Evolutionary conservation across 2,797 vertebrate genomes (phyloP).

Genomic region (Catostomus latipinnis): DNA sequence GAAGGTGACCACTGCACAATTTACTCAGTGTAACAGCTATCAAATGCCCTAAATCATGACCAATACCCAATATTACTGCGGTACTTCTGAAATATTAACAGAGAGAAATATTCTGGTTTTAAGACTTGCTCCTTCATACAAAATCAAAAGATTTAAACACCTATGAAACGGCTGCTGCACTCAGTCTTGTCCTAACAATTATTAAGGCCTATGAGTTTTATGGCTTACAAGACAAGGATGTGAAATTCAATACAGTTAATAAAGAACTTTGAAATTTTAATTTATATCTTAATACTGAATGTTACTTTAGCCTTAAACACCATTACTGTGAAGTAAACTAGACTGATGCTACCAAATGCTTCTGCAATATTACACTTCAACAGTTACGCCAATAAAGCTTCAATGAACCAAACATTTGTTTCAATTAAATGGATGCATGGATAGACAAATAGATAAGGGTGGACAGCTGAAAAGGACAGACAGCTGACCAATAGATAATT

Average conservation of each 20-base stretch:
- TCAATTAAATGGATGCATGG: too few species aligned
- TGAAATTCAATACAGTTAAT: constrained; percentile 44
- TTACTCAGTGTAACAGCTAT: neutral
- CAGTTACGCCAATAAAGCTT: neutral
- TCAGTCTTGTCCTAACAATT: constrained; percentile 5
- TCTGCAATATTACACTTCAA: constrained; percentile 12
- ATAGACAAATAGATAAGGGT: too few species aligned
- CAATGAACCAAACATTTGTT: too few species aligned
- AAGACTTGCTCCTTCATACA: neutral
- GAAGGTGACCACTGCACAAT: constrained; percentile 19
- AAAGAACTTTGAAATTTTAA: constrained; percentile 41
- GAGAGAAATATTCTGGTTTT: neutral
- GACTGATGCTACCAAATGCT: neutral
- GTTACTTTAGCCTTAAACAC: constrained; percentile 48
- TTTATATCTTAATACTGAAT: constrained; percentile 13
- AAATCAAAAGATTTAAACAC: neutral
- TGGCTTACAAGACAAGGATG: constrained; percentile 24
- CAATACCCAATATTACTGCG: neutral
- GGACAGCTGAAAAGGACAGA: too few species aligned
- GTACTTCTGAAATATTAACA: neutral
- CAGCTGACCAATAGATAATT: too few species aligned
- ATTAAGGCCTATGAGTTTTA: constrained; percentile 23
- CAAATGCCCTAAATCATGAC: neutral
- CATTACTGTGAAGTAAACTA: constrained; percentile 64
- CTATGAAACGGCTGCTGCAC: neutral